Conservation (phyloP, 2,113 vertebrate genomes). For the Atrichornis clamosus region DNA sequence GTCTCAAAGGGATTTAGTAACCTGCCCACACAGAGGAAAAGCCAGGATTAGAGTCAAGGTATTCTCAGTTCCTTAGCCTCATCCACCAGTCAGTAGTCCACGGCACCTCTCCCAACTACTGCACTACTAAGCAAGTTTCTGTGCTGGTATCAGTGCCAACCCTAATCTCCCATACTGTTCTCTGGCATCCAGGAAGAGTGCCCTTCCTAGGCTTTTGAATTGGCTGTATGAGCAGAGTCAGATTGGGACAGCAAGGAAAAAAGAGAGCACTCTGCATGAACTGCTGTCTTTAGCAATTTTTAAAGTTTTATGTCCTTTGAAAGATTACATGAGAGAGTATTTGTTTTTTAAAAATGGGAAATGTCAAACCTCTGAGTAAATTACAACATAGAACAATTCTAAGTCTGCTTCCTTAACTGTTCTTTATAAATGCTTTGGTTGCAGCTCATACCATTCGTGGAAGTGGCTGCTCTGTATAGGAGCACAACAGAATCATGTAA, state of each 20-base stretch:
- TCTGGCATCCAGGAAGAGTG: neutral
- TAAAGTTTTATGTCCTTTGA: neutral
- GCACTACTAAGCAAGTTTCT: neutral
- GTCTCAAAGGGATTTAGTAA: constrained; percentile 28
- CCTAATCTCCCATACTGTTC: neutral
- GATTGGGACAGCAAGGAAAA: neutral
- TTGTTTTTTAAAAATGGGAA: neutral
- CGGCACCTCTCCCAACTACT: neutral
- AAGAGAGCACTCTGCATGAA: neutral
- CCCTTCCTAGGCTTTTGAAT: neutral
- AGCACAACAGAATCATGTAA: neutral
- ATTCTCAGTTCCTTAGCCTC: neutral
- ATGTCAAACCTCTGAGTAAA: neutral
- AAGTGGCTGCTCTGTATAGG: neutral
- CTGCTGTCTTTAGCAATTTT: neutral
- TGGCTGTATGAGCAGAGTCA: neutral
- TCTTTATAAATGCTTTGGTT: neutral
- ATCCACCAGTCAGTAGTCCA: neutral
- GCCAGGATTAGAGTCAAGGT: constrained; percentile 42
- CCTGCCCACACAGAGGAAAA: constrained; percentile 39
- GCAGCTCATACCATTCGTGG: neutral
- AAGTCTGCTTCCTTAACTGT: neutral
- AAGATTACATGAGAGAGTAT: neutral
- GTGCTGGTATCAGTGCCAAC: neutral
- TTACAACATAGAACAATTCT: neutral